Conservation (phyloP, 2,888 invertebrate species). For the Pecten maximus region DNA sequence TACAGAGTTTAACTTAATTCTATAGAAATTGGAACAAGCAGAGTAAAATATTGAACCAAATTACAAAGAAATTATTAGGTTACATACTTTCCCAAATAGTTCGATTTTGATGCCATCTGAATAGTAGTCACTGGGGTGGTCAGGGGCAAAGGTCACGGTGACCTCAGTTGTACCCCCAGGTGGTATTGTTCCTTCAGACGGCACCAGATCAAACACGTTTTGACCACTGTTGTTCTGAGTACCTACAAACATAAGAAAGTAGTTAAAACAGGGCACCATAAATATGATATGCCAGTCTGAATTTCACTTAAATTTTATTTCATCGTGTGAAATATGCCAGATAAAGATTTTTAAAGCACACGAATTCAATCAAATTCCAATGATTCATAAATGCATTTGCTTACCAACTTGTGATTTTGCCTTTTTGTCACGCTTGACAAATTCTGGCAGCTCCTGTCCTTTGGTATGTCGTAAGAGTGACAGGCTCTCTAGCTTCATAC, state of each 20-base stretch:
- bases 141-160: conserved; percentile 81
- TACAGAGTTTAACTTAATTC: too few relatives aligned
- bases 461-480: conserved; percentile 73
- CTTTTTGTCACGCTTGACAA: conserved; percentile 62
- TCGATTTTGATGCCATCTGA: conserved; percentile 80
- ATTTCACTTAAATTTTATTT: not conserved
- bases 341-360: not conserved
- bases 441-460: conserved; percentile 75
- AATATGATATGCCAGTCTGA: not conserved
- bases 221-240: conserved; percentile 81
- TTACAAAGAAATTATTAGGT: too few relatives aligned
- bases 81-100: conserved; percentile 78
- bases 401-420: conserved; percentile 73
- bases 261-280: not conserved
- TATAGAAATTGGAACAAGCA: too few relatives aligned
- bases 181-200: conserved; percentile 78
- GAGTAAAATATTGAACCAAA: not conserved
- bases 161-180: conserved; percentile 78
- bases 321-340: too few relatives aligned
- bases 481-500: conserved; percentile 79
- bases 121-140: conserved; percentile 80
- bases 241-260: conserved; percentile 65
- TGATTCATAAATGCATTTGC: conserved; percentile 43
- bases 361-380: not conserved
- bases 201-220: conserved; percentile 82